These are phyloP conservation scores for Cartodere bifasciata DNA, from an alignment of 2,888 invertebrate genomes.

Conservation along the genomic window DNA sequence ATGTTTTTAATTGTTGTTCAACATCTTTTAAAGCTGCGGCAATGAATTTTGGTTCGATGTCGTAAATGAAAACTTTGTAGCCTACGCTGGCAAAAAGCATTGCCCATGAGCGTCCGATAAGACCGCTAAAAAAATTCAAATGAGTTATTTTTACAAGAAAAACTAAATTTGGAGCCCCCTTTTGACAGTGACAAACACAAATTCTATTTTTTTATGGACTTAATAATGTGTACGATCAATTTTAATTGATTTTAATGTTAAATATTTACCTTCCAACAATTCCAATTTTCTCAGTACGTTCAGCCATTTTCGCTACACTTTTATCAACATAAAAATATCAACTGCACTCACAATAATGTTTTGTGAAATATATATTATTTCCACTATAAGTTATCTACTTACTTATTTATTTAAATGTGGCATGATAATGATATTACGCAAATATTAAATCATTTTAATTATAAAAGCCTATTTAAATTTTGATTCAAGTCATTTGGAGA, in stretches of 20 bases:
- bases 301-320: slow-evolving; percentile 5
- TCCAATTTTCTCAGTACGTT: slow-evolving; percentile 8
- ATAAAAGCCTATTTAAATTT: too few species aligned
- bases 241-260: slow-evolving; percentile 3
- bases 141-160: neutral
- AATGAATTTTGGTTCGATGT: slow-evolving; percentile 66
- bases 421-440: too few species aligned
- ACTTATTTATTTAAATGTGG: too few species aligned
- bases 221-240: slow-evolving; percentile 3
- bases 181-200: too few species aligned
- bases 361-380: too few species aligned
- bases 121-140: slow-evolving; percentile 52
- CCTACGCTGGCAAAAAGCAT: slow-evolving; percentile 92
- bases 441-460: too few species aligned
- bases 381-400: too few species aligned
- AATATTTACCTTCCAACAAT: slow-evolving; percentile 9
- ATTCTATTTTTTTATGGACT: neutral
- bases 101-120: slow-evolving; percentile 94
- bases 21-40: slow-evolving; percentile 62
- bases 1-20: slow-evolving; percentile 51
- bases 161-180: slow-evolving; percentile 1
- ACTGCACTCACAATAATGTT: too few species aligned
- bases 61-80: slow-evolving; percentile 78
- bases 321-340: too few species aligned
- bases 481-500: too few species aligned